Base-by-base conservation (phyloP, 1,140 invertebrate genomes). In the Physella acuta region DNA sequence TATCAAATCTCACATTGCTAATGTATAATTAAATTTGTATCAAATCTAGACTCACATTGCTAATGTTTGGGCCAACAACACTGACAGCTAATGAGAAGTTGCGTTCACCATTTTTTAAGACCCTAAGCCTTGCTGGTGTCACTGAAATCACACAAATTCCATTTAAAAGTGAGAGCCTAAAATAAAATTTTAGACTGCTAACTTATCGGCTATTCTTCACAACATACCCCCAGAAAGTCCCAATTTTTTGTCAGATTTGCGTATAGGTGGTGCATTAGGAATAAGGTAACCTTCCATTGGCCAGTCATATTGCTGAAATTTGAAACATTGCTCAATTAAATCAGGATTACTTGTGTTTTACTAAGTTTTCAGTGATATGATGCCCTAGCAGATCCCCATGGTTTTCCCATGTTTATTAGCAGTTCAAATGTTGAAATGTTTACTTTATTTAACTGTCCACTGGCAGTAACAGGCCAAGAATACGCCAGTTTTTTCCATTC, bases 231-330 rank as follows among this genome's bases (percentile, higher is more conserved):
- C 76, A 60, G 68, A 69, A 2, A 78, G 56, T 63, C 51, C 69
- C 14, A 70, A 56, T 68, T 76, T 77, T 49, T 58, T 73, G 1
- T 51, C 60, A 36, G 73, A 68, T 60, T 78, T 81, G 64, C 78
- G 74, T 53, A 84, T 62, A 52, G 81, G 78, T 44, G 84, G 84
- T 31, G 81, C 83, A 78, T 79, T 73, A 0, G 83, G 77, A 30
- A 85, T 69, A 33, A 85, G 62, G 70, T 72, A 85, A 0, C 81
- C 83, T 73, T 84, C 82, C 78, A 85, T 84, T 24, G 84, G 85
- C 85, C 85, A 86, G 69, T 83, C 81, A 78, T 83, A 85, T 1
- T 84, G 76, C 81, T 84, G 71, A n/a, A 76, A 33, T 51, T 14
- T 55, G 8, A 66, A 70, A 62, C 51, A 17, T n/a, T n/a, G n/a